Percentiles rank a stretch among this genome's conserved stretches.
These are phyloP conservation scores for Pomatostomus ruficeps DNA, from an alignment of 2,113 vertebrate species.

Conservation along the genomic window DNA sequence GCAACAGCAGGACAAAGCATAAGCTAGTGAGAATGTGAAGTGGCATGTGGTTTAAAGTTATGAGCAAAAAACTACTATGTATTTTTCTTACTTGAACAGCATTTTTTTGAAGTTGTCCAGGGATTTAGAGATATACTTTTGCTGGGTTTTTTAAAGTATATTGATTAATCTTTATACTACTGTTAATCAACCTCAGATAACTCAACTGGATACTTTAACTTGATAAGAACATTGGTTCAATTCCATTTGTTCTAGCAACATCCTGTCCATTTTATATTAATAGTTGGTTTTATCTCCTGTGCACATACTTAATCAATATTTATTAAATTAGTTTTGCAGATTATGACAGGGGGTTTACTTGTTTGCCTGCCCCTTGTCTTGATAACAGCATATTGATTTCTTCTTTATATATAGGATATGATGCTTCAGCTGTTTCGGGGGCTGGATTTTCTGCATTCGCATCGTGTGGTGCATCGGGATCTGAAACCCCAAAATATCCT, in stretches of 20 bases:
- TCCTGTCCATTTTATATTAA: not conserved
- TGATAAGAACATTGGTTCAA: not conserved
- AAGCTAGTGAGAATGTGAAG: not conserved
- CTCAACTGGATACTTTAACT: not conserved
- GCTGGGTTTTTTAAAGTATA: not conserved
- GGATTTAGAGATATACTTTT: not conserved
- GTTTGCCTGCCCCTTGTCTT: not conserved
- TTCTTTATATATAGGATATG: slow-evolving; percentile 83
- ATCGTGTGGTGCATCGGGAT: slow-evolving; percentile 96
- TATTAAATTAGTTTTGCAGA: not conserved
- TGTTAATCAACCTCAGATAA: not conserved
- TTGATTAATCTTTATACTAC: not conserved
- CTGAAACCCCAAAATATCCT: slow-evolving; percentile 98
- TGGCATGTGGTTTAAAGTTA: not conserved
- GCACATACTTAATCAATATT: not conserved
- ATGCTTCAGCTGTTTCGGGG: slow-evolving; percentile 97
- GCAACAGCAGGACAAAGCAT: not conserved
- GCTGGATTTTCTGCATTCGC: slow-evolving; percentile 95
- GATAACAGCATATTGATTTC: not conserved
- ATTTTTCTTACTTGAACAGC: not conserved
- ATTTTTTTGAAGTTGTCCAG: not conserved
- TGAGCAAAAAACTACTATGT: not conserved
- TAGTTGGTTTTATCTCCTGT: not conserved
- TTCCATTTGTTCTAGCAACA: not conserved
- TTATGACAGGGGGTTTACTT: not conserved